Conservation (phyloP, 2,888 invertebrate genomes). For the Eupeodes luniger region DNA sequence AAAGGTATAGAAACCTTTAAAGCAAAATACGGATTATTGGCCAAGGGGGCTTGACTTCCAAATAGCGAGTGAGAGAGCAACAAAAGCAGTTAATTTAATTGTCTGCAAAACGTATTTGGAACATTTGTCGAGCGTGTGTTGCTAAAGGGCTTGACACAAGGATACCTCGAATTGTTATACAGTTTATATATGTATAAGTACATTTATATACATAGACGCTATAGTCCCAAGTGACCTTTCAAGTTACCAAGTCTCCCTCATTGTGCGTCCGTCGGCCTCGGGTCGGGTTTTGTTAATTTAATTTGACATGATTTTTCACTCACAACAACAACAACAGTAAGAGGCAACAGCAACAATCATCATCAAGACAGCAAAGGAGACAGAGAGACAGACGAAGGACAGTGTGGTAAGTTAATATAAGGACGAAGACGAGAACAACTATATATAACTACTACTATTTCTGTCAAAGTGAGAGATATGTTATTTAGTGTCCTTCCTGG, state of each 20-base stretch:
- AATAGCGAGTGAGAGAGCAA: conserved; percentile 22
- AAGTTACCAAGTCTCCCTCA: conserved; percentile 25
- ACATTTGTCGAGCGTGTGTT: conserved; percentile 56
- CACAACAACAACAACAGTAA: conserved; percentile 26
- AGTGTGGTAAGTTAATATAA: conserved; percentile 8
- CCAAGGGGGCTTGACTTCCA: conserved; percentile 16
- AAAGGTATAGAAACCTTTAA: neutral
- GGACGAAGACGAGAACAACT: neutral
- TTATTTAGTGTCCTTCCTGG: conserved; percentile 40
- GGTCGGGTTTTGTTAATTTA: conserved; percentile 67
- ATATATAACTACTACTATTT: neutral
- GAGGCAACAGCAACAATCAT: neutral
- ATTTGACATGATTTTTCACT: conserved; percentile 76
- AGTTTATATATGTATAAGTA: neutral
- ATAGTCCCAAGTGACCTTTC: conserved; percentile 52
- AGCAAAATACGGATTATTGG: conserved; percentile 33
- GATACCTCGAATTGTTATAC: conserved; percentile 23
- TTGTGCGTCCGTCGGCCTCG: conserved; percentile 3
- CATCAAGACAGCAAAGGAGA: neutral
- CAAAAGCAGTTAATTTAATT: conserved; percentile 67
- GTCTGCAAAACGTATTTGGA: conserved; percentile 62
- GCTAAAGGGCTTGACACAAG: conserved; percentile 39
- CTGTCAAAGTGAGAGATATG: conserved; percentile 50
- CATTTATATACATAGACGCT: neutral
- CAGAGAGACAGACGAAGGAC: neutral